These are phyloP conservation scores for Schizopygopsis malacanthus DNA, from an alignment of 2,797 vertebrate genomes.

Conservation along the genomic window DNA sequence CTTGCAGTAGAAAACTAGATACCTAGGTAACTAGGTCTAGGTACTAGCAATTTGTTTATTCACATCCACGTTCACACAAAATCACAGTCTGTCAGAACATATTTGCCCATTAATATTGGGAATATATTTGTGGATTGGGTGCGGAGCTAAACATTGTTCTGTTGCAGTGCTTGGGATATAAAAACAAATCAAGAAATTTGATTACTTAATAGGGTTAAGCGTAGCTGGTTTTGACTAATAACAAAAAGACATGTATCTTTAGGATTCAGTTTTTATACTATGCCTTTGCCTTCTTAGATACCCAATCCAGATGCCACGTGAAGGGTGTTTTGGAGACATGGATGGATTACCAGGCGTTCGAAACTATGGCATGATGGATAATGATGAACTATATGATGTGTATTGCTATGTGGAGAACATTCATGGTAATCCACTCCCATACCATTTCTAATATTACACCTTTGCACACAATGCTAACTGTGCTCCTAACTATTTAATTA, in stretches of 20 bases:
- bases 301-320: conserved; percentile 90
- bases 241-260: background rate
- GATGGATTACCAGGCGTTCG: conserved; percentile 89
- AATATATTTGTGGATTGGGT: background rate
- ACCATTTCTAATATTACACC: background rate
- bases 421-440: conserved; percentile 77
- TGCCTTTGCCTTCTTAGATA: conserved; percentile 77
- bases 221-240: background rate
- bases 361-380: conserved; percentile 87
- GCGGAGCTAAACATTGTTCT: background rate
- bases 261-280: background rate
- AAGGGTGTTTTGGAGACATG: conserved; percentile 95
- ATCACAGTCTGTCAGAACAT: background rate
- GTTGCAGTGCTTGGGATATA: background rate
- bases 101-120: background rate
- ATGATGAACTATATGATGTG: conserved; percentile 88
- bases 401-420: conserved; percentile 93
- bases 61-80: background rate
- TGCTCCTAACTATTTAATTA: background rate
- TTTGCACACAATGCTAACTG: background rate
- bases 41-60: background rate
- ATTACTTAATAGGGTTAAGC: background rate
- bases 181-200: background rate
- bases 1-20: background rate
- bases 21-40: background rate